Evolutionary conservation across 2,113 vertebrate species (phyloP), one percentile per base, ranked within the genome.

Genomic region (Atractosteus spatula): DNA sequence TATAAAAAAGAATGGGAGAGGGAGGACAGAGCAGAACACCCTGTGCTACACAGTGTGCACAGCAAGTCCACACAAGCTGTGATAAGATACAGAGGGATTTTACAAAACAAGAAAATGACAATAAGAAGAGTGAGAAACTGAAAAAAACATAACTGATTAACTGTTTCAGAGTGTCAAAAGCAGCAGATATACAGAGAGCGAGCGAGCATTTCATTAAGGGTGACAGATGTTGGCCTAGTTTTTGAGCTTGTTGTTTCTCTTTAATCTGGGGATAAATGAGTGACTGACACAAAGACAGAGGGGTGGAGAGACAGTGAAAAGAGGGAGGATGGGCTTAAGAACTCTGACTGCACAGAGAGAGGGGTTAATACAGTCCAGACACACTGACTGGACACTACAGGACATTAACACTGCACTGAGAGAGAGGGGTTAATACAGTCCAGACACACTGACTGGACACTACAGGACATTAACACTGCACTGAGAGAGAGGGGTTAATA

Each of bases 151-250:
- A 55, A 29, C 29, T 29, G 29, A 29, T 29, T 29, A 29, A 29
- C 29, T 29, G 29, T 29, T 29, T 29, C 29, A 29, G 29, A 29
- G 29, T 29, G 29, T 29, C 29, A 29, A 69, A 8, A 61, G 13
- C 7, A 7, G 4, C 11, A 54, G 63, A 10, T 44, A 71, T n/a
- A 55, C 44, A 6, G 6, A 11, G 17, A 44, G 14, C 1, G 7
- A 16, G 51, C 6, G 59, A 3, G 45, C n/a, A 82, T 75, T 79
- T 86, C 81, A 83, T 74, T 79, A 75, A 74, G 76, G 63, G 77
- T 86, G 84, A 86, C 85, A 89, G 85, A 88, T 87, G 85, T 85
- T 87, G 85, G 79, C 87, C 89, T 86, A 87, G 65, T 80, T 90
- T 89, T 84, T 77, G 8, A 55, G 75, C 74, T 56, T 77, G 12